Evolutionary conservation across 2,888 invertebrate species (phyloP), one percentile per base, ranked within the genome.

Genomic region (Hirtodrosophila histrioides): DNA sequence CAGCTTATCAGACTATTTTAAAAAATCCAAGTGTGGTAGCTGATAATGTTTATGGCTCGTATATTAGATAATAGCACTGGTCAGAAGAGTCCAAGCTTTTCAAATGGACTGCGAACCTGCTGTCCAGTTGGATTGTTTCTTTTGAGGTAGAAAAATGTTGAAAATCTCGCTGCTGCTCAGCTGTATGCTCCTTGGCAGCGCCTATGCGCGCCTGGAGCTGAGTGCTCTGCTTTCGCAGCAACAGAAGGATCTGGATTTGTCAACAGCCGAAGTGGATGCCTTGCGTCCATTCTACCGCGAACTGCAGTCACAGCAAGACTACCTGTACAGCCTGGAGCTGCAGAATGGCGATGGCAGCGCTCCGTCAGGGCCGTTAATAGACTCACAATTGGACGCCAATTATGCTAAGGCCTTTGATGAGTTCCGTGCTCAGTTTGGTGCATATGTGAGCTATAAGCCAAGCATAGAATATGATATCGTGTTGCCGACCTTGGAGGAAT

Each of bases 301-400:
- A 7, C 46, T 89, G 17, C 90, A 89, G 63, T 35, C 60, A 3
- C 89, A 90, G 39, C 78, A 79, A 43, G 86, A 89, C 44, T 88
- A 80, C 27, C 51, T 90, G 3, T 58, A 69, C 9, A 71, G 55
- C 10, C 44, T 73, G 27, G 49, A 58, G 12, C 3, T 75, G 11
- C 73, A 86, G 49, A 36, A 54, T 3, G 58, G 45, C 23, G 77
- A 60, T 60, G 75, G 74, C 4, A 72, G 68, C 27, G 67, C 54
- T 0, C 17, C 44, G n/a, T 4, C 41, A 33, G 36, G 41, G 5
- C 39, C 44, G 6, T 39, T 24, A 9, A 4, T 7, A 7, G 29
- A 44, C 9, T 11, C n/a, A 0, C 37, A 29, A 9, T 10, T 81
- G n/a, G 66, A 78, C 37, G 66, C 23, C 0, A 43, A 24, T 6